These are phyloP conservation scores for Mystacornis crossleyi DNA, from an alignment of 2,113 vertebrate genomes.

Conservation along the genomic window DNA sequence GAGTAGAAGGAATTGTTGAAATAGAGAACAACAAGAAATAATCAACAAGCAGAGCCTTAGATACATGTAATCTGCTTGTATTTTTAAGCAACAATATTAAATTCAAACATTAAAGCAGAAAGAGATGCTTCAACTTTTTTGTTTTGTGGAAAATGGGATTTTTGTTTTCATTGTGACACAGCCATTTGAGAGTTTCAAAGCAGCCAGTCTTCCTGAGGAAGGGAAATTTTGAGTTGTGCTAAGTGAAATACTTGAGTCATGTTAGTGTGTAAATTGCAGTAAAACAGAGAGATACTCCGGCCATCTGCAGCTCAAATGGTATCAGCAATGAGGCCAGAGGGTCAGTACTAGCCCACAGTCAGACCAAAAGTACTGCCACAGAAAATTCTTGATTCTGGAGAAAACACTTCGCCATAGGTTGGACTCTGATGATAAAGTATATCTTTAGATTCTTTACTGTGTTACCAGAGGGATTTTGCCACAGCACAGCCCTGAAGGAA, in stretches of 20 bases:
- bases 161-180: not conserved
- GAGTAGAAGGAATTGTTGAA: not conserved
- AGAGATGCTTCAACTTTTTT: not conserved
- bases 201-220: not conserved
- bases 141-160: not conserved
- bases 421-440: not conserved
- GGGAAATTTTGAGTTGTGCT: not conserved
- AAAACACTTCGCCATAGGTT: not conserved
- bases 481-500: not conserved
- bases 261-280: not conserved
- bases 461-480: not conserved
- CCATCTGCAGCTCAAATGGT: not conserved
- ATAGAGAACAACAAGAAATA: not conserved
- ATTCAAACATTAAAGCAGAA: not conserved
- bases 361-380: not conserved
- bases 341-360: not conserved
- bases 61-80: not conserved
- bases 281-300: not conserved
- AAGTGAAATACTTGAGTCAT: not conserved
- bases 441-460: not conserved
- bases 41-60: not conserved
- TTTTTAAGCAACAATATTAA: not conserved
- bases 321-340: not conserved
- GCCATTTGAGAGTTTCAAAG: not conserved
- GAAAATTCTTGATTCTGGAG: not conserved